Conservation (phyloP, 1,140 invertebrate genomes). For the Drosophila carrolli region DNA sequence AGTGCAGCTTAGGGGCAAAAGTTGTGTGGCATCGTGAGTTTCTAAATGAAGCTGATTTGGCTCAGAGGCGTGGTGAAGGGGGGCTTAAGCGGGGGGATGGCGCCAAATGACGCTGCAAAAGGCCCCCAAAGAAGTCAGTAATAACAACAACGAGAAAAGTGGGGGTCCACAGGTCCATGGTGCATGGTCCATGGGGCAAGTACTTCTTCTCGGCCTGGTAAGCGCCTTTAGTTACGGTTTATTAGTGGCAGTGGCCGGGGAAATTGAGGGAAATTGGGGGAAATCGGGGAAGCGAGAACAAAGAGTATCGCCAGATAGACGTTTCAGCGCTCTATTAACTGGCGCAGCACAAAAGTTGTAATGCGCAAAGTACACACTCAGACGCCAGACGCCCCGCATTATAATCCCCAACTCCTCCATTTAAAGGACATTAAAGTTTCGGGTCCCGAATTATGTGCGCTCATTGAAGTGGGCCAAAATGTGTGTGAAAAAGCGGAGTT, state of each 20-base stretch:
- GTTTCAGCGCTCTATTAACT: constrained; percentile 56
- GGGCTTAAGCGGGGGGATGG: background rate
- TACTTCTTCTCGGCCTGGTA: constrained; percentile 13
- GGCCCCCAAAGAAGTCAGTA: constrained; percentile 1
- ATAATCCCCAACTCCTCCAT: background rate
- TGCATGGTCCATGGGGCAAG: constrained; percentile 1
- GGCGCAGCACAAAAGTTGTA: constrained; percentile 31
- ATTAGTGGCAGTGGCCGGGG: constrained; percentile 36
- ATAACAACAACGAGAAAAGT: constrained; percentile 7
- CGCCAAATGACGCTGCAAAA: constrained; percentile 66
- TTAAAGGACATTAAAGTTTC: constrained; percentile 9
- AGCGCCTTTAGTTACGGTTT: constrained; percentile 65
- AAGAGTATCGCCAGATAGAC: constrained; percentile 31
- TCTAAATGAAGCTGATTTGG: constrained; percentile 44
- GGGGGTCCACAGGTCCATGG: background rate
- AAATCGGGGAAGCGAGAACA: constrained; percentile 14
- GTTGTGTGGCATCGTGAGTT: constrained; percentile 32
- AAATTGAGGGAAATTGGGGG: background rate
- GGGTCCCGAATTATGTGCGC: constrained; percentile 9
- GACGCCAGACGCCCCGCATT: constrained; percentile 4
- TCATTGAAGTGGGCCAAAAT: background rate
- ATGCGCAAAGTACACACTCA: constrained; percentile 38
- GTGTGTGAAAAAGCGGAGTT: background rate
- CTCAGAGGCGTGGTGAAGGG: constrained; percentile 4
- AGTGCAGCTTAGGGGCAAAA: constrained; percentile 31